These are phyloP conservation scores for Molorchus minor DNA, from an alignment of 2,888 invertebrate genomes.

Conservation along the genomic window DNA sequence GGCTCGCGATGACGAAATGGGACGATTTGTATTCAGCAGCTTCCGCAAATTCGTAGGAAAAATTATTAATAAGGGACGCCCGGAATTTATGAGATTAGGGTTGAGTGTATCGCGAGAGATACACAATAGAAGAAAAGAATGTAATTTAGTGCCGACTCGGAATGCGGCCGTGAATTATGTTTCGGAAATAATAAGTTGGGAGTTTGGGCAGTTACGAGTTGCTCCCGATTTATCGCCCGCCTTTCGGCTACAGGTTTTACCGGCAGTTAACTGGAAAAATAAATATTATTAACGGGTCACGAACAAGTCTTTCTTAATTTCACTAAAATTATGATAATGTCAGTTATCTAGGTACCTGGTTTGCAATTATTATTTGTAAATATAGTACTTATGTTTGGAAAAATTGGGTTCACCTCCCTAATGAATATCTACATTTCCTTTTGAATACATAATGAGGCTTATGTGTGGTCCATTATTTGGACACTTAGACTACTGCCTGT, in stretches of 20 bases:
- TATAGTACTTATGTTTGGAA: too few species aligned
- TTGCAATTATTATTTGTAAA: too few species aligned
- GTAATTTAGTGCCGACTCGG: background rate
- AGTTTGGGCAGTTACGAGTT: background rate
- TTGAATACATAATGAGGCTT: too few species aligned
- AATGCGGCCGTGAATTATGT: slow-evolving; percentile 15
- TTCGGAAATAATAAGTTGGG: background rate
- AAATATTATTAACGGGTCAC: background rate
- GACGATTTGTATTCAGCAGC: slow-evolving; percentile 11
- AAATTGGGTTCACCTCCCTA: too few species aligned
- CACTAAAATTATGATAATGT: too few species aligned
- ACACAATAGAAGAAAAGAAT: slow-evolving; percentile 10
- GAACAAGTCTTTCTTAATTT: too few species aligned
- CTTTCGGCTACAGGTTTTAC: background rate
- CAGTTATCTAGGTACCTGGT: too few species aligned
- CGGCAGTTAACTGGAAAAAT: background rate
- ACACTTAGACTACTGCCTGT: too few species aligned
- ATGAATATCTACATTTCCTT: too few species aligned
- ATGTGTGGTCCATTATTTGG: too few species aligned
- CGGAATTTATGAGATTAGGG: slow-evolving; percentile 16
- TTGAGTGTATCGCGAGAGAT: slow-evolving; percentile 9
- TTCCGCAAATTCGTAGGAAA: slow-evolving; percentile 8
- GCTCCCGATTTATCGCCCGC: background rate
- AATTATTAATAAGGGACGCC: slow-evolving; percentile 19
- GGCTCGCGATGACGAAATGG: slow-evolving; percentile 13